Base-by-base conservation (phyloP, 2,113 vertebrate species). In the Petrocephalus microphthalmus region DNA sequence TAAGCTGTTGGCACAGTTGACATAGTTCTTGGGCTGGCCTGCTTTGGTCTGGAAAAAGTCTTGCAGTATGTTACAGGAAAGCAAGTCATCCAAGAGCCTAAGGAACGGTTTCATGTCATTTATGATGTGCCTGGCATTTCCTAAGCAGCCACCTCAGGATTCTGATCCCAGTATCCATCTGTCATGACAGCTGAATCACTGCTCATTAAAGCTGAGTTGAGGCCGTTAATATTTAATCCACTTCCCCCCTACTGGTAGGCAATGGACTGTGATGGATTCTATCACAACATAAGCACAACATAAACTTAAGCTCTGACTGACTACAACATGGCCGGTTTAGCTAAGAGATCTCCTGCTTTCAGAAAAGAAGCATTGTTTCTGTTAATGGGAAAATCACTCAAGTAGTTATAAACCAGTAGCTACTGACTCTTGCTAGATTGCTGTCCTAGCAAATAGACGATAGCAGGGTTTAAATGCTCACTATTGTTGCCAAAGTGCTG, bases 151-250 rank as follows among this genome's bases (percentile, higher is more conserved):
- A 25, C 57, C 86, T 8, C 20, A 67, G 42, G 42, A 85, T 54
- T 85, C 25, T 53, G 51, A 29, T 54, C 51, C 51, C 25, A 29
- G n/a, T 17, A 25, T 85, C 49, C 84, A 37, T 87, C 42, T 87
- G 54, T 45, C 52, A 86, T 20, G 33, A 56, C 37, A 86, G 60
- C 86, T 25, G 42, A 87, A n/a, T 64, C 37, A 57, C 86, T 25
- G 19, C 86, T 45, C 19, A 87, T 67, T 64, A 67, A 20, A 87
- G 86, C 56, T 8, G 45, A 56, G 42, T n/a, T n/a, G 42, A 17
- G 22, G 56, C 37, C 13, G 45, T 87, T 56, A 87, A 87, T 87
- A 64, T 87, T 67, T 67, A 87, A 87, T 47, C 29, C 42, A 20
- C 37, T 64, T 33, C 37, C 54, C 86, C 42, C 37, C 54, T 45